phyloP scores from a whole-genome alignment of 2,797 vertebrate genomes.

The Muscicapa comitata region DNA sequence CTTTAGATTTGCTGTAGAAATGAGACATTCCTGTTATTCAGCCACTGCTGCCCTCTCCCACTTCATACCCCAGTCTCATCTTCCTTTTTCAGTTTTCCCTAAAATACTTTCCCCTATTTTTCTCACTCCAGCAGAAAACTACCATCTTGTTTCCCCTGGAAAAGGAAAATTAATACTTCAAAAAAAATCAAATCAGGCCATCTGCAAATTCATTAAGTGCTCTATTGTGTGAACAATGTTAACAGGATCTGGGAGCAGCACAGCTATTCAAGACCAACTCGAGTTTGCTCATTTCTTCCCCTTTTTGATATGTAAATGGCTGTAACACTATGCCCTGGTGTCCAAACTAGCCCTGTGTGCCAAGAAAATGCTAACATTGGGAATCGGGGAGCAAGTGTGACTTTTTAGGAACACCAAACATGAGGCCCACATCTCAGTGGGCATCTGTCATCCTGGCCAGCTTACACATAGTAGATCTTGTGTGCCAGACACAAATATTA shows the following conservation, averaged over 20 bases:
- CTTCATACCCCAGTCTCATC: neutral
- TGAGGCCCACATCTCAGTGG: neutral
- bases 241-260: neutral
- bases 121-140: neutral
- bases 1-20: fast-evolving
- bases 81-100: neutral
- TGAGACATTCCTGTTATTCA: fast-evolving
- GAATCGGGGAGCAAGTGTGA: neutral
- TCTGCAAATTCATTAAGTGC: neutral
- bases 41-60: neutral
- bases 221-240: neutral
- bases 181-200: neutral
- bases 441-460: fast-evolving
- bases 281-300: neutral
- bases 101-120: neutral
- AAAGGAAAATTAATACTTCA: neutral
- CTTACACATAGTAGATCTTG: fast-evolving
- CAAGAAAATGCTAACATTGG: fast-evolving
- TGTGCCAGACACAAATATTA: neutral
- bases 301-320: neutral
- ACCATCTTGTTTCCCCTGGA: neutral
- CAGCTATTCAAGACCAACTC: neutral
- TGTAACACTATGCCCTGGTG: neutral
- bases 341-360: neutral
- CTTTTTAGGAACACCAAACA: neutral